Percentiles rank a stretch among this genome's conserved stretches.
Evolutionary conservation across 2,888 invertebrate species (phyloP).

Genomic region (Andrena bicolor): DNA sequence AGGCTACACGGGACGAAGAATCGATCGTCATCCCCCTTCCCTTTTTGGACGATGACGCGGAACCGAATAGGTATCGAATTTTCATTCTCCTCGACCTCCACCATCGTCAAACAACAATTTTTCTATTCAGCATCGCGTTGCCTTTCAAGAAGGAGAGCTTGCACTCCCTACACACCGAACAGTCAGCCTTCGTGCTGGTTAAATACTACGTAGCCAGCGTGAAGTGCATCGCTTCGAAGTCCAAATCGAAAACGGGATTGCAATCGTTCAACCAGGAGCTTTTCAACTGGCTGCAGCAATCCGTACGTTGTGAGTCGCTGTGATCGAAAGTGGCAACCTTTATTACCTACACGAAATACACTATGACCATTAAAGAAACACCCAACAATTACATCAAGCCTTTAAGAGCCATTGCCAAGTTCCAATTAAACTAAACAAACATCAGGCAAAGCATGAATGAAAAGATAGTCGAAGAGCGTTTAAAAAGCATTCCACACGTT

Average conservation of each 20-base stretch:
- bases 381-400: no score
- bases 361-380: no score
- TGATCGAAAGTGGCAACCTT: slow-evolving; percentile 49
- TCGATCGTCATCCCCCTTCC: slow-evolving; percentile 86
- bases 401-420: no score
- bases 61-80: slow-evolving; percentile 83
- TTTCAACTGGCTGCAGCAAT: slow-evolving; percentile 86
- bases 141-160: slow-evolving; percentile 87
- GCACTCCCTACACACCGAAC: slow-evolving; percentile 84
- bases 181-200: slow-evolving; percentile 85
- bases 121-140: slow-evolving; percentile 86
- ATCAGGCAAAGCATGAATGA: no score
- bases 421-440: no score
- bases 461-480: neutral
- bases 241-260: slow-evolving; percentile 80
- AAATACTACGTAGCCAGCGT: slow-evolving; percentile 87
- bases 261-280: slow-evolving; percentile 86
- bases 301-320: slow-evolving; percentile 81
- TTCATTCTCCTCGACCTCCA: neutral
- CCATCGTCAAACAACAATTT: neutral
- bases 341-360: neutral
- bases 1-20: slow-evolving; percentile 21
- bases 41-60: slow-evolving; percentile 86
- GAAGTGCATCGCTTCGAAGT: slow-evolving; percentile 85
- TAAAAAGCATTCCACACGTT: neutral